Conservation (phyloP, 2,888 invertebrate genomes). For the Amphiduros pacificus region DNA sequence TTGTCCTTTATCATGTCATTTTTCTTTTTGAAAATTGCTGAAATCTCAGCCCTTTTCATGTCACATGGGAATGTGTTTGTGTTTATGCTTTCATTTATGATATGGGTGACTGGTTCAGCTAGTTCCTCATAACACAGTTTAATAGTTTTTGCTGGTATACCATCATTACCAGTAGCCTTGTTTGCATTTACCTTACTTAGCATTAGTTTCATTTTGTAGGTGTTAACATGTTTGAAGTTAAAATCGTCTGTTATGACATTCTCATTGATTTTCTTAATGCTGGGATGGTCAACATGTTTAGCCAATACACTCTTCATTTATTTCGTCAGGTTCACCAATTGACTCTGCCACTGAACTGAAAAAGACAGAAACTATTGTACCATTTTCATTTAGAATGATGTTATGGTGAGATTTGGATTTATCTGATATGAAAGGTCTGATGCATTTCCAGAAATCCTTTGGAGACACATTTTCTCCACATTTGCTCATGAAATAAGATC, state of each 20-base stretch:
- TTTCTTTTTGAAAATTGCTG: background rate
- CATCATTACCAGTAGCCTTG: background rate
- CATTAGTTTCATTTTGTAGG: background rate
- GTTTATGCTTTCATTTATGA: no score
- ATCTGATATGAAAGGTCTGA: no score
- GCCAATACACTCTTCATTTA: background rate
- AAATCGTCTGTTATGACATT: background rate
- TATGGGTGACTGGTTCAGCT: no score
- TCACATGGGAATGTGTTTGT: background rate
- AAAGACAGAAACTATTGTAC: no score
- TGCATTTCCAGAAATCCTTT: background rate
- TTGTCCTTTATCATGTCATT: background rate
- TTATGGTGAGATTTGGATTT: no score
- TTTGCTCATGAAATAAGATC: background rate
- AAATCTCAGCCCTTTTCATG: background rate
- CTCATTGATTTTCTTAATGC: background rate
- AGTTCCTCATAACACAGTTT: background rate
- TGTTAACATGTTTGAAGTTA: background rate
- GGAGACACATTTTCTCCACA: background rate
- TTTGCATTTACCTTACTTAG: background rate
- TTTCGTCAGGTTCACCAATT: background rate
- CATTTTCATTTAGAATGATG: background rate
- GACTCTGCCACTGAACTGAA: background rate
- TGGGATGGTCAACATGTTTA: background rate
- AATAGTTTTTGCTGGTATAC: background rate